Evolutionary conservation across 2,797 vertebrate genomes (phyloP).

Genomic region (Alfaro cultratus): DNA sequence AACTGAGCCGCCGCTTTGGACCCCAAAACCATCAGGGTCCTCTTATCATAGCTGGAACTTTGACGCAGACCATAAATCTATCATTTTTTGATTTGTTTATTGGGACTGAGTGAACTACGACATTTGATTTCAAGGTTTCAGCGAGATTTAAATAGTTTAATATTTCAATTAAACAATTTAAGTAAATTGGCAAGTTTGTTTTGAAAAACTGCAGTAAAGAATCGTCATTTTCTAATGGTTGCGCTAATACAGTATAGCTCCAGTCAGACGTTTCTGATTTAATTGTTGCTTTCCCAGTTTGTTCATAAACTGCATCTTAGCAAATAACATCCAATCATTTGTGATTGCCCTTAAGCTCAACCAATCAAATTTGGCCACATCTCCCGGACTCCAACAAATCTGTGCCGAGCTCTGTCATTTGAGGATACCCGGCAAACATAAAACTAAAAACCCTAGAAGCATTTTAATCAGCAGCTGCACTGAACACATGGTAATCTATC

Average conservation of each 20-base stretch:
- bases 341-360: neutral
- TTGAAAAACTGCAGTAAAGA: neutral
- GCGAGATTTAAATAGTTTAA: neutral
- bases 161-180: neutral
- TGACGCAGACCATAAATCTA: neutral
- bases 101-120: neutral
- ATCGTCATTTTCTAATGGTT: neutral
- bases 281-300: neutral
- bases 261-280: neutral
- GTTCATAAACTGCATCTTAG: neutral
- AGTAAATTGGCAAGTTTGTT: neutral
- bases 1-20: neutral
- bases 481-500: conserved; percentile 1
- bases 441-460: neutral
- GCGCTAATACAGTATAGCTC: neutral
- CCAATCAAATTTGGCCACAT: neutral
- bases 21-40: neutral
- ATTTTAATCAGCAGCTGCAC: neutral
- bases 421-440: neutral
- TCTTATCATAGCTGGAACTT: neutral
- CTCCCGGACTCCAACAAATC: neutral
- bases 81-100: neutral
- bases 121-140: neutral
- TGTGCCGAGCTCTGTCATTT: neutral
- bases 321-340: neutral